Evolutionary conservation across 2,113 vertebrate genomes (phyloP).

Genomic region (Calyptommatus sinebrachiatus): DNA sequence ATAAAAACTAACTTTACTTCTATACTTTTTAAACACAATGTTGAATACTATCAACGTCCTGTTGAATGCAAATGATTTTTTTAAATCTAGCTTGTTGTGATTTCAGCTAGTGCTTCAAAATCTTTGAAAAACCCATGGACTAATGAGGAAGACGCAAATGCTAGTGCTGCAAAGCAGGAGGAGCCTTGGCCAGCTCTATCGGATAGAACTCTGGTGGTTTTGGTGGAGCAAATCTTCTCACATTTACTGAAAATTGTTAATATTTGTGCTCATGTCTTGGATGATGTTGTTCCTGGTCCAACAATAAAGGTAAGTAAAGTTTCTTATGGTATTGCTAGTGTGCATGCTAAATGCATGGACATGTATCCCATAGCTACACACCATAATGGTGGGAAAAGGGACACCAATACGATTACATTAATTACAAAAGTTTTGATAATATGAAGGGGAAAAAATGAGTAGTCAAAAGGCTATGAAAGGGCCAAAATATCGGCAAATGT

Average conservation of each 20-base stretch:
- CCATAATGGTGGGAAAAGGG: too few relatives aligned
- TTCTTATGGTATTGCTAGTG: background rate
- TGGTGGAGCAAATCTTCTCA: slow-evolving; percentile 93
- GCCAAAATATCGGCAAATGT: background rate
- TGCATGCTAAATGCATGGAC: background rate
- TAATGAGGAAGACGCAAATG: slow-evolving; percentile 82
- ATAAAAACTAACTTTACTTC: too few relatives aligned
- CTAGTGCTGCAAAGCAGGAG: slow-evolving; percentile 78
- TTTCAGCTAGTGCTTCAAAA: slow-evolving; percentile 86
- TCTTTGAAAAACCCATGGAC: slow-evolving; percentile 89
- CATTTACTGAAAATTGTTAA: slow-evolving; percentile 93
- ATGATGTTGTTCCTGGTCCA: slow-evolving; percentile 90
- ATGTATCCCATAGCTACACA: too few relatives aligned
- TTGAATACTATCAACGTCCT: background rate
- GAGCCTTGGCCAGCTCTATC: slow-evolving; percentile 90
- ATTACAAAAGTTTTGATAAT: too few relatives aligned
- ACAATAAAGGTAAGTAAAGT: slow-evolving; percentile 80
- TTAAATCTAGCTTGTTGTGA: background rate
- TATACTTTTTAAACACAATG: background rate
- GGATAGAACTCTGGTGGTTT: slow-evolving; percentile 82
- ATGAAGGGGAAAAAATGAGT: too few relatives aligned
- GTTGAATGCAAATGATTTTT: background rate
- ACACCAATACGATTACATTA: too few relatives aligned
- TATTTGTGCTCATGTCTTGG: slow-evolving; percentile 94
- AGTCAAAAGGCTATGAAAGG: too few relatives aligned